A percentile compares a stretch with the other conserved stretches of the same genome.
Conservation (phyloP, 2,888 invertebrate species). For the Eubasilissa splendida region DNA sequence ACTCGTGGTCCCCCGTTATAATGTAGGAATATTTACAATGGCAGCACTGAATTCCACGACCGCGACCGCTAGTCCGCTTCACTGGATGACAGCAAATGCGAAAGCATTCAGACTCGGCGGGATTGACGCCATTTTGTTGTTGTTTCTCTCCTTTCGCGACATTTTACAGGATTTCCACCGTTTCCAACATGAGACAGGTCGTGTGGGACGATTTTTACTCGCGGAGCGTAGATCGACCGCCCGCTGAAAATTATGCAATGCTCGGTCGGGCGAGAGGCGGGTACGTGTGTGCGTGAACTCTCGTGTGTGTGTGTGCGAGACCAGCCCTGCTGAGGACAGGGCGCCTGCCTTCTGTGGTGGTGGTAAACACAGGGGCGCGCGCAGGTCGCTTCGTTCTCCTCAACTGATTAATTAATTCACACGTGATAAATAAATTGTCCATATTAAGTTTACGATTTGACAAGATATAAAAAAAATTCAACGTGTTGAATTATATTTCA, state of each 20-base stretch:
- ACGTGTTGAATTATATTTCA: no score
- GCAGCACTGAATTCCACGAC: not conserved
- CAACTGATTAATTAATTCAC: not conserved
- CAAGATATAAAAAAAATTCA: no score
- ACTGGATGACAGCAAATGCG: not conserved
- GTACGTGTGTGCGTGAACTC: constrained; percentile 12
- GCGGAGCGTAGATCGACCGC: constrained; percentile 47
- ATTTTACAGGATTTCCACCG: constrained; percentile 3
- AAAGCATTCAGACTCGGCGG: not conserved
- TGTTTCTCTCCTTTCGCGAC: constrained; percentile 6
- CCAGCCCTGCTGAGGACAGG: constrained; percentile 13
- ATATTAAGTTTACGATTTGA: no score
- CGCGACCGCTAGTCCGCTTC: not conserved
- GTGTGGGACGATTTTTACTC: not conserved
- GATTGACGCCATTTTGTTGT: constrained; percentile 26
- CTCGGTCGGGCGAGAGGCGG: constrained; percentile 15
- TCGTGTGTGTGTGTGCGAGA: constrained; percentile 18
- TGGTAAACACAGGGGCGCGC: constrained; percentile 16
- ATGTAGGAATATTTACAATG: constrained; percentile 20
- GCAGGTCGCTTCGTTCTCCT: no score
- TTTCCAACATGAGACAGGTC: constrained; percentile 22
- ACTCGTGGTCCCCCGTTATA: not conserved
- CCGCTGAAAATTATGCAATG: constrained; percentile 53
- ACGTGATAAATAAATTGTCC: no score
- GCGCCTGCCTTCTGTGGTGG: not conserved